Conservation (phyloP, 64 coral and sea anemone genomes). For the Actinia equina region DNA sequence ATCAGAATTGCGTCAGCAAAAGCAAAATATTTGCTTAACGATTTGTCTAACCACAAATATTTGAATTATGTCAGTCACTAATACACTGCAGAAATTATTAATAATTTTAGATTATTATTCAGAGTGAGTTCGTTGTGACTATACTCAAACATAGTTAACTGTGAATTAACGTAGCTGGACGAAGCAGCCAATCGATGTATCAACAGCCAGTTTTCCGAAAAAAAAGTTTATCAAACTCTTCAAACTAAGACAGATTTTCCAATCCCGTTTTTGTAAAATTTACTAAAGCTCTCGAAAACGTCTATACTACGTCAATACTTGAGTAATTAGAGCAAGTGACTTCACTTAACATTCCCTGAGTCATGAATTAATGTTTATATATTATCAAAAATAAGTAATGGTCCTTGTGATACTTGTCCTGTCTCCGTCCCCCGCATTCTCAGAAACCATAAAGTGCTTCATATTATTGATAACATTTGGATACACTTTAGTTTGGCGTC, state of each 20-base stretch:
- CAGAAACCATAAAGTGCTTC: background rate
- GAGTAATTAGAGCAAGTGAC: background rate
- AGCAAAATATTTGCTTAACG: background rate
- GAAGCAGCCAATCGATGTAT: too few species aligned
- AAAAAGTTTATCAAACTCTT: background rate
- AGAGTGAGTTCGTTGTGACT: background rate
- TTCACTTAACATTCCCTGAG: too few species aligned
- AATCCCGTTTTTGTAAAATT: background rate
- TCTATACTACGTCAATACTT: background rate
- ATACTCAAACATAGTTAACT: too few species aligned
- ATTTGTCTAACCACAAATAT: constrained; percentile 4
- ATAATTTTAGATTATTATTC: background rate
- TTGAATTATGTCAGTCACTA: background rate
- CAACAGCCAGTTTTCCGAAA: background rate
- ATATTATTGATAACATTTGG: background rate
- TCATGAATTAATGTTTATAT: background rate
- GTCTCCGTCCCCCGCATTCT: background rate
- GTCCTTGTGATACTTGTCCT: background rate
- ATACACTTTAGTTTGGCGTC: background rate
- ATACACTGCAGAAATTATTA: background rate
- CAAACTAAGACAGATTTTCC: too few species aligned
- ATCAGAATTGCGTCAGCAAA: background rate
- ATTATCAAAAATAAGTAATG: background rate
- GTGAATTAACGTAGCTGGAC: background rate
- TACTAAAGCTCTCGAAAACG: too few species aligned